phyloP scores from a whole-genome alignment of 2,797 vertebrate genomes.

The Orientallactaga sibirica region DNA sequence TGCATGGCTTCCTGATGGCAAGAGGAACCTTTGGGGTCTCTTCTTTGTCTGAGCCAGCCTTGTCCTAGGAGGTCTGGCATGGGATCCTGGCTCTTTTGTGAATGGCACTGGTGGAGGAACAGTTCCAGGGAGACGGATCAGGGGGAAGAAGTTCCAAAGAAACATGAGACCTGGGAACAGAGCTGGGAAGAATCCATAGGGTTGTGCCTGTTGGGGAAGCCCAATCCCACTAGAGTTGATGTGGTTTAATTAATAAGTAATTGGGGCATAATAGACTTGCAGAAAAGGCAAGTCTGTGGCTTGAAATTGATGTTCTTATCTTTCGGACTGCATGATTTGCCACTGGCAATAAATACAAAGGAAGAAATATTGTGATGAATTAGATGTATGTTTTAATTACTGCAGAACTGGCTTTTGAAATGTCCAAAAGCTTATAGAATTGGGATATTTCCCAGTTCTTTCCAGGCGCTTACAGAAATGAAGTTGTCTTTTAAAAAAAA shows the following conservation, averaged over 20 bases:
- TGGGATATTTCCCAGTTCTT: not conserved
- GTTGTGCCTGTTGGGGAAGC: not conserved
- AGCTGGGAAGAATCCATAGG: not conserved
- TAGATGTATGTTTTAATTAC: not conserved
- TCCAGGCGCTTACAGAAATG: not conserved
- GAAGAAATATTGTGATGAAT: not conserved
- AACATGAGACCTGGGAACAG: not conserved
- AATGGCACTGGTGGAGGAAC: not conserved
- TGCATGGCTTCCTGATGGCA: not conserved
- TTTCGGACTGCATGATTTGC: constrained; percentile 19
- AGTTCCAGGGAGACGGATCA: fast-evolving
- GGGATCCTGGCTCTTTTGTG: not conserved
- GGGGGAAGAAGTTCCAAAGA: not conserved
- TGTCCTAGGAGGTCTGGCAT: not conserved
- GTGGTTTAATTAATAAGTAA: not conserved
- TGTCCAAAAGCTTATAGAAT: constrained; percentile 2
- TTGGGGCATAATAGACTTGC: not conserved
- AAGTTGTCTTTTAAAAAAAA: not conserved
- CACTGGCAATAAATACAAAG: constrained; percentile 52
- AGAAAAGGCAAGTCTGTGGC: not conserved
- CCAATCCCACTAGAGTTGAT: not conserved
- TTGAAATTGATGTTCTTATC: constrained; percentile 4
- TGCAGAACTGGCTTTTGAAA: constrained; percentile 1
- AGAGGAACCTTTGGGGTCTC: not conserved
- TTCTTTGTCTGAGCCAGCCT: not conserved